phyloP scores from a whole-genome alignment of 2,113 vertebrate species.

The Prionailurus viverrinus region DNA sequence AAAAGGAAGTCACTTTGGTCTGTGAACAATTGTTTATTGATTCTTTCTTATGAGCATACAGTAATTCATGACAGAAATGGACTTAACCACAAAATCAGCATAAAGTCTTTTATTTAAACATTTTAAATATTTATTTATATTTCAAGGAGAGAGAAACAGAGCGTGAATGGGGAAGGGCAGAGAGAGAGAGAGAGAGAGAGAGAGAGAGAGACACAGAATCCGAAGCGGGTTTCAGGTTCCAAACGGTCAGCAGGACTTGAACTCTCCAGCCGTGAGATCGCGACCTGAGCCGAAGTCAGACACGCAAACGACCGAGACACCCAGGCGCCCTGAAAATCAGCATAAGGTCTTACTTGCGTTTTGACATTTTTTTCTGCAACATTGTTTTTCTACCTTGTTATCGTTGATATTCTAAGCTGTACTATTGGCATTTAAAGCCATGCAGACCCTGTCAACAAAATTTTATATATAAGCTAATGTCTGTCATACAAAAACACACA shows the following conservation, averaged over 20 bases:
- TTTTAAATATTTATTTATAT: too few species aligned
- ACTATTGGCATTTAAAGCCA: neutral
- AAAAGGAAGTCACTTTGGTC: neutral
- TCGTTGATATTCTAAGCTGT: neutral
- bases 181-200: too few species aligned
- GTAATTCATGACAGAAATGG: neutral
- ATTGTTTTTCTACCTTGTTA: neutral
- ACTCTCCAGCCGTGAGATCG: too few species aligned
- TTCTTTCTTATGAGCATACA: neutral
- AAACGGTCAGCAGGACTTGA: too few species aligned
- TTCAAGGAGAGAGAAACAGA: too few species aligned
- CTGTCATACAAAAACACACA: neutral
- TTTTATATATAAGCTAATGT: neutral
- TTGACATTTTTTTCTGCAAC: neutral
- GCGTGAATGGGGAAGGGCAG: too few species aligned
- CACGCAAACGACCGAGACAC: too few species aligned
- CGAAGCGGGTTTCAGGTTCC: too few species aligned
- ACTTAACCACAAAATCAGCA: neutral
- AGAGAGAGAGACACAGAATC: too few species aligned
- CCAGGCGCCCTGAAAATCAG: neutral
- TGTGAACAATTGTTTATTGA: neutral
- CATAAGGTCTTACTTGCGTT: neutral
- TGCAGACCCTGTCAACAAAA: neutral
- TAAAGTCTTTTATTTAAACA: neutral
- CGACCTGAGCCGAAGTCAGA: too few species aligned